phyloP scores from a whole-genome alignment of 2,797 vertebrate genomes.

The Onychomys arenicola region DNA sequence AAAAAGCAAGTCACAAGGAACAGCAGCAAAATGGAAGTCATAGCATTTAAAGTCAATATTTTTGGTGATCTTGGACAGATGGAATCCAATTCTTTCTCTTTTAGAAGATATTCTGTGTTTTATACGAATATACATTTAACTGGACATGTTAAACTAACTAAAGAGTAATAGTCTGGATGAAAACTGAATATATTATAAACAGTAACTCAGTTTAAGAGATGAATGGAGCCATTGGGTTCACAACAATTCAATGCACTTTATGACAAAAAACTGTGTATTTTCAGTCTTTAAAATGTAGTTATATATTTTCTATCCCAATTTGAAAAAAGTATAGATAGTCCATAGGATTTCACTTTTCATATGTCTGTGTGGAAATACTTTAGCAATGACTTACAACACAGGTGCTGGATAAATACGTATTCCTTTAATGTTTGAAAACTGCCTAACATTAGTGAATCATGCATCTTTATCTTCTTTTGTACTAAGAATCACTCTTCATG shows the following conservation, averaged over 20 bases:
- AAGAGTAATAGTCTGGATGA: neutral
- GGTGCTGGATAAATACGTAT: neutral
- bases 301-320: neutral
- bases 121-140: constrained; percentile 29
- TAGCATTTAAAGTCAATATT: constrained; percentile 64
- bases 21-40: constrained; percentile 66
- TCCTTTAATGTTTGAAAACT: constrained; percentile 1
- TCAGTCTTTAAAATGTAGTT: constrained; percentile 22
- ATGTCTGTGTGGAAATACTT: neutral
- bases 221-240: neutral
- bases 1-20: constrained; percentile 69
- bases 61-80: constrained; percentile 55
- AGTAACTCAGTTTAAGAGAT: neutral
- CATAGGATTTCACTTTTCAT: neutral
- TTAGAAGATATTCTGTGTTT: constrained; percentile 34
- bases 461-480: neutral
- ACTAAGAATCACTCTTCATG: neutral
- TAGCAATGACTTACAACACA: neutral
- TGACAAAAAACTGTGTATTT: neutral
- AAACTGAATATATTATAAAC: constrained; percentile 10
- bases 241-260: neutral
- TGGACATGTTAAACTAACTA: neutral
- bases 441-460: neutral
- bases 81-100: neutral
- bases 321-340: neutral